Base-by-base conservation (phyloP, 2,113 vertebrate species). In the Bufo bufo region DNA sequence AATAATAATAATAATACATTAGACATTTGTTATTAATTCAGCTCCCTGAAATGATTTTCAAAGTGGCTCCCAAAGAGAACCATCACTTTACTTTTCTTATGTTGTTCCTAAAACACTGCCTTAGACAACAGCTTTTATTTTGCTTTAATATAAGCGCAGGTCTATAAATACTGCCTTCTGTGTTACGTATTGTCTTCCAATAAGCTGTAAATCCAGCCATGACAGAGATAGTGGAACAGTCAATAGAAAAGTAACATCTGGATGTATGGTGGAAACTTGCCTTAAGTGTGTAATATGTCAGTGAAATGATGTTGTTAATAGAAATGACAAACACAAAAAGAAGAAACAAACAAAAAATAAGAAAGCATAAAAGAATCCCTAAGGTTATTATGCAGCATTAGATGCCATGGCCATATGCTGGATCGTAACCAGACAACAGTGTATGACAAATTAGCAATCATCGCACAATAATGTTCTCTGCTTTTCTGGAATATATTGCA, bases 221-320 rank as follows among this genome's bases (percentile, higher is more conserved):
- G 72, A 16, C 45, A 81, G 54, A 81, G 65, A 84, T 17, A 84
- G 20, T 33, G 52, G 63, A 78, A 45, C 19, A 78, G 58, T 54
- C 74, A 78, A 78, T 54, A 66, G 58, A 77, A 78, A 59, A 50
- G 79, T 50, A 63, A 58, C 74, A 86, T 77, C 85, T 86, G 58
- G 56, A 49, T 77, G 63, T 50, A 49, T 47, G 14, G 23, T 20
- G 74, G 43, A 86, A 86, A 23, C 50, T 86, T 65, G 74, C 85
- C 56, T 78, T 77, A 86, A 86, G 74, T 86, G 59, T 50, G 74
- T 77, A 78, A 78, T 86, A 77, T 78, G 85, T 86, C 74, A 78
- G 74, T 7, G 50, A 66, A 63, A 86, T 65, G 75, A 84, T 84
- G 50, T 50, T 86, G 85, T 78, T 78, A 59, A 78, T 77, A 63